Percentiles rank a stretch among this genome's conserved stretches.
phyloP scores from a whole-genome alignment of 1,140 invertebrate genomes.

The Drosophila tropicalis region DNA sequence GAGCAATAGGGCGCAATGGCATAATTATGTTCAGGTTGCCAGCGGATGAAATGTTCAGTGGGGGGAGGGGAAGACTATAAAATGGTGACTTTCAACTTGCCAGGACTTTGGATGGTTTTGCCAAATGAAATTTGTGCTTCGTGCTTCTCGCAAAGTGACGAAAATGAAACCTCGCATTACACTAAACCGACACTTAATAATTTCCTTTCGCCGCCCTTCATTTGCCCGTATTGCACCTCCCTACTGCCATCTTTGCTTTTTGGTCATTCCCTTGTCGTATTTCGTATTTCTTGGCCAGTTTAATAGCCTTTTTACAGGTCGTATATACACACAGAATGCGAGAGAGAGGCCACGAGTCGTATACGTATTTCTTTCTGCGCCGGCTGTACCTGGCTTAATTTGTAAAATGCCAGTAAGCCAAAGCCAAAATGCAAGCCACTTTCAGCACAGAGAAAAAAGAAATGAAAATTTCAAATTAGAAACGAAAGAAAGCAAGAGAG shows the following conservation, averaged over 20 bases:
- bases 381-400: slow-evolving; percentile 48
- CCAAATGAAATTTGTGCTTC: slow-evolving; percentile 59
- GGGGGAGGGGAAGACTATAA: slow-evolving; percentile 47
- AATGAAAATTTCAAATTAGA: slow-evolving; percentile 12
- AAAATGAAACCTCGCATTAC: slow-evolving; percentile 82
- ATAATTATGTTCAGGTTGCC: slow-evolving; percentile 65
- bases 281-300: slow-evolving; percentile 62
- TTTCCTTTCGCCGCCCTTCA: slow-evolving; percentile 31
- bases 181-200: slow-evolving; percentile 82
- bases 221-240: not conserved
- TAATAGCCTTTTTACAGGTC: slow-evolving; percentile 82
- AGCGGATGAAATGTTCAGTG: not conserved
- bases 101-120: slow-evolving; percentile 17
- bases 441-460: not conserved
- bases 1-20: slow-evolving; percentile 14
- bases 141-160: slow-evolving; percentile 67
- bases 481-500: not conserved
- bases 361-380: not conserved
- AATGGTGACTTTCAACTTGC: slow-evolving; percentile 46
- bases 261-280: not conserved
- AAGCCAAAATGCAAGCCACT: slow-evolving; percentile 42
- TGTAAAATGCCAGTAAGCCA: slow-evolving; percentile 51
- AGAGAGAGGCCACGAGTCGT: not conserved
- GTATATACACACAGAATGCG: slow-evolving; percentile 68
- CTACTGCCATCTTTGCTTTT: not conserved